Base-by-base conservation (phyloP, 2,888 invertebrate species). In the Parascotia fuliginaria region DNA sequence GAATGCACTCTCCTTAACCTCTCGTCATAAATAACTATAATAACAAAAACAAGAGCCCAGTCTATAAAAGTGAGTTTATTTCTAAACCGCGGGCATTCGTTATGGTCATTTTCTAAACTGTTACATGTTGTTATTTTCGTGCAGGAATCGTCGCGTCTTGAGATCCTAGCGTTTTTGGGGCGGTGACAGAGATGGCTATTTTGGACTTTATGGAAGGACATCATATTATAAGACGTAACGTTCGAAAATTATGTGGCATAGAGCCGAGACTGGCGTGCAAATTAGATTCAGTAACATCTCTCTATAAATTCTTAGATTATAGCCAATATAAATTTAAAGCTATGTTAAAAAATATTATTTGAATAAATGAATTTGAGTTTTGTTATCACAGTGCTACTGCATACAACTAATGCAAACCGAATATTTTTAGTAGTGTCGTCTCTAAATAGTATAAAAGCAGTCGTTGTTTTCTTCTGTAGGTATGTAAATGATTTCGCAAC, bases 71-170 rank as follows among this genome's bases (percentile, higher is more conserved):
- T 22, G 37, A 46, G 58, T 65, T 69, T 73, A 70, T 72, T 73
- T 67, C 56, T 46, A 70, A 68, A 62, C 63, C 58, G 51, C 38
- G 54, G 49, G 72, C 57, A 75, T 78, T 77, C 74, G 75, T 78
- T 73, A 77, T 59, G 59, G 42, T 57, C 62, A 71, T 70, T 66
- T 60, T 60, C 53, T 68, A 75, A 74, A 75, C 75, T 65, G 67
- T 68, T 68, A 42, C n/a, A 39, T 19, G 42, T 50, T 55, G 31
- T 41, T 51, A 64, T 65, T 60, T 75, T 70, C 73, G 60, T 61
- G 70, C 60, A 55, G 44, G 59, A 57, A 57, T n/a, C 50, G 66
- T 68, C 29, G 14, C 14, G 11, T 40, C 19, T 40, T 51, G 27
- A 24, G 32, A 51, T 50, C 31, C 31, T 67, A 70, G 63, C 61